Evolutionary conservation across 2,888 invertebrate species (phyloP).

Genomic region (Bruchidius siliquastri): DNA sequence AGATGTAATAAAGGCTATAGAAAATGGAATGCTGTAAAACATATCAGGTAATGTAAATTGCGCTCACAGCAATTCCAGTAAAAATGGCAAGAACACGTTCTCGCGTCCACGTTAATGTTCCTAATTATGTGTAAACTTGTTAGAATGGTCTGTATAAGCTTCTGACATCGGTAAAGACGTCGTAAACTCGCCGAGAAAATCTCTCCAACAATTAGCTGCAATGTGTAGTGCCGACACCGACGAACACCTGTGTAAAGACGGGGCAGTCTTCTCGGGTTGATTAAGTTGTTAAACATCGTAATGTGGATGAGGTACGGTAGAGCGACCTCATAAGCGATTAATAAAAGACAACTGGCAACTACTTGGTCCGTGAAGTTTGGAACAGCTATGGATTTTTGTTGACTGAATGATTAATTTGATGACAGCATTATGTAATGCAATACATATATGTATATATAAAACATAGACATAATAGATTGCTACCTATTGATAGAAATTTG

Average conservation of each 20-base stretch:
- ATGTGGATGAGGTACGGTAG: neutral
- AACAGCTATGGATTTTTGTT: neutral
- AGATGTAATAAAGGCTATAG: too few species aligned
- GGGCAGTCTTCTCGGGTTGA: neutral
- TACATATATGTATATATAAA: too few species aligned
- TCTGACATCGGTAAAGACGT: neutral
- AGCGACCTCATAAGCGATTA: neutral
- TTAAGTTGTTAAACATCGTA: neutral
- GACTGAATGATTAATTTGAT: too few species aligned
- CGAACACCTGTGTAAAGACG: neutral
- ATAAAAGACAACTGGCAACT: neutral
- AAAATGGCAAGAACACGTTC: neutral
- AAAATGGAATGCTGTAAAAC: too few species aligned
- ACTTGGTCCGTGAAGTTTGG: neutral
- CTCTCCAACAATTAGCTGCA: neutral
- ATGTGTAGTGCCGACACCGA: neutral
- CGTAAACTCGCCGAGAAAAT: neutral
- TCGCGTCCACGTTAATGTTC: neutral
- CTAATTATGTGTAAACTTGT: neutral
- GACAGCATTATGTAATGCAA: too few species aligned
- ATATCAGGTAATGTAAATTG: neutral
- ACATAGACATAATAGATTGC: too few species aligned
- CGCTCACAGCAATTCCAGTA: neutral
- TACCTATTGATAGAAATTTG: too few species aligned
- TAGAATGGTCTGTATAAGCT: neutral